Base-by-base conservation (phyloP, 2,797 vertebrate genomes). In the Smutsia temminckii region DNA sequence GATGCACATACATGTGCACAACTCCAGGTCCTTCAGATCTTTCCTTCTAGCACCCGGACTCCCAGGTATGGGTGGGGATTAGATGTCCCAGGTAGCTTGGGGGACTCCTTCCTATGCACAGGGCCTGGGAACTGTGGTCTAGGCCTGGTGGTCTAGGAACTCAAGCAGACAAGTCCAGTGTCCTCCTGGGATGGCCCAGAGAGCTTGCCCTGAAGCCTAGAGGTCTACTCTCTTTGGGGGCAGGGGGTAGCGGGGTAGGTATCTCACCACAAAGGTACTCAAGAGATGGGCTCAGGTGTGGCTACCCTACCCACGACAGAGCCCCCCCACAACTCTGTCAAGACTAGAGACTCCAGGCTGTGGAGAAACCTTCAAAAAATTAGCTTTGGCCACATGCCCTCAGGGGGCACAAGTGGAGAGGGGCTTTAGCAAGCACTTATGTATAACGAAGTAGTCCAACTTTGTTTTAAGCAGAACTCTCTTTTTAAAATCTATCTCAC, bases 11-110 rank as follows among this genome's bases (percentile, higher is more conserved):
- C 49, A 6, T 3, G 14, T 40, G 23, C 6, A 66, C 29, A 57
- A 40, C 29, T 69, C 77, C 40, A 9, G 57, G 32, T 85, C 86
- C 79, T 72, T 72, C 71, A 80, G 51, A 78, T 14, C 69, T 66
- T 69, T 86, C 83, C 74, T 85, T 75, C 42, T 4, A 34, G 89
- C 69, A 92, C 69, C 40, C 13, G 57, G 4, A 51, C 42, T 37
- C 90, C 34, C 53, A 87, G 83, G 29, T 68, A 55, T 77, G 74
- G 94, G 86, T 5, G 75, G 92, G 91, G 61, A 88, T 64, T 79
- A 92, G 49, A 25, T 23, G 27, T 63, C 64, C 83, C 59, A 32
- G 37, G 66, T 32, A 77, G 92, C 88, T 80, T 42, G 21, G 34
- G 34, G 91, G 89, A 80, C 40, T 69, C 79, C 77, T 93, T 88